Base-by-base conservation (phyloP, 2,888 invertebrate species). In the Hirtodrosophila alboralis region DNA sequence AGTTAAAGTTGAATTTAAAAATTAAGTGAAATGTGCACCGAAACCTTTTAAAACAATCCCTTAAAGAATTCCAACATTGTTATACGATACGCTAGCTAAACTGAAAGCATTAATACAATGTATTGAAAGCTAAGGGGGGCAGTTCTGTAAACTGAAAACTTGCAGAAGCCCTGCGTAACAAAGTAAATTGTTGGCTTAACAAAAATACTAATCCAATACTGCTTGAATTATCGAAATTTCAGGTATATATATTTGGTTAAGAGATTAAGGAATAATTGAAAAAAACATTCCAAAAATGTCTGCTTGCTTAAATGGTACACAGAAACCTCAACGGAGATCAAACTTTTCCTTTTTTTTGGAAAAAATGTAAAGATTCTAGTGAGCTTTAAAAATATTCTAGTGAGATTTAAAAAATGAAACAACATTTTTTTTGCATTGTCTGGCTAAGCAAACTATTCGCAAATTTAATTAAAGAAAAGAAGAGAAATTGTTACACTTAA, bases 181-280 rank as follows among this genome's bases (percentile, higher is more conserved):
- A 64, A 65, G 80, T 75, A 86, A 86, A 86, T 65, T 84, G 80
- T 80, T 80, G 84, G 86, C 73, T 80, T 79, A 86, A 86, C 80
- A 67, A 80, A n/a, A 86, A 86, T 86, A 80, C 80, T 84, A 86
- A 80, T 86, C 80, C 73, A 75, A 72, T 64, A 65, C 60, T 56
- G 37, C 69, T 58, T 31, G 41, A 38, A 45, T 37, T 40, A 16
- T 45, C 36, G 48, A 45, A 51, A 36, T 10, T 37, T 36, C 21
- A 52, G 45, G 45, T 27, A 23, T 36, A 34, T 14, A 12, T 30
- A 14, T 34, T 33, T 23, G 16, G 7, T n/a, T 14, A 12, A 6
- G n/a, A n/a, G n/a, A n/a, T n/a, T n/a, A n/a, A n/a, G n/a, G n/a
- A n/a, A n/a, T n/a, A n/a, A n/a, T n/a, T n/a, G n/a, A n/a, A n/a